Evolutionary conservation across 2,113 vertebrate species (phyloP).

Genomic region (Pollimyrus isidori): DNA sequence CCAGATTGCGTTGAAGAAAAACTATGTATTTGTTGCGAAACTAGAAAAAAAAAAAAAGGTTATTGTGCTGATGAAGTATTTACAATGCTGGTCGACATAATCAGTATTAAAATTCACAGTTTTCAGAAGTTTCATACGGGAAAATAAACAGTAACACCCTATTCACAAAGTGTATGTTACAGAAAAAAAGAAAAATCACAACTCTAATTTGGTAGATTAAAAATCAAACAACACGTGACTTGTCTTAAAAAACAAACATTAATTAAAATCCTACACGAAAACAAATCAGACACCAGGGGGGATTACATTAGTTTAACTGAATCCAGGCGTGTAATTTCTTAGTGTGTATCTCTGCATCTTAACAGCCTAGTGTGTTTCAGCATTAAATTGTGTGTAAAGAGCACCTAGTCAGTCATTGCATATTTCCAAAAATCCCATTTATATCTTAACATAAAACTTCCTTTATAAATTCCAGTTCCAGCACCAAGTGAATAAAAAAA

Average conservation of each 20-base stretch:
- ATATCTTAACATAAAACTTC: constrained; percentile 21
- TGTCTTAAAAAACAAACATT: constrained; percentile 29
- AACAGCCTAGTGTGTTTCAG: constrained; percentile 21
- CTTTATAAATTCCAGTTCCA: constrained; percentile 12
- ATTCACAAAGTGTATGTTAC: constrained; percentile 55
- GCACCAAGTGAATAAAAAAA: constrained; percentile 13
- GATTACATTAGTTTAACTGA: constrained; percentile 23
- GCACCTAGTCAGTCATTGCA: constrained; percentile 33
- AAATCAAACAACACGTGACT: constrained; percentile 23
- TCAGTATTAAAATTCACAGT: constrained; percentile 69
- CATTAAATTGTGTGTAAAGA: constrained; percentile 28
- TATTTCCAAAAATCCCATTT: constrained; percentile 17
- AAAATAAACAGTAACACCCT: constrained; percentile 26
- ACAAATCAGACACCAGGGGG: constrained; percentile 38
- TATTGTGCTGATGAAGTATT: constrained; percentile 68
- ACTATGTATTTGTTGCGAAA: constrained; percentile 67
- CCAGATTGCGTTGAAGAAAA: constrained; percentile 48
- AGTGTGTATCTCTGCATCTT: constrained; percentile 10
- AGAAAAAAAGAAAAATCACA: constrained; percentile 37
- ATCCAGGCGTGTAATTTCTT: constrained; percentile 36
- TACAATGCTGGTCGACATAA: constrained; percentile 65
- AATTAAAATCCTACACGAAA: constrained; percentile 34
- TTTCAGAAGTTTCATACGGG: constrained; percentile 56
- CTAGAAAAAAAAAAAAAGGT: constrained; percentile 71
- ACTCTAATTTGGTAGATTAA: constrained; percentile 37